phyloP scores from a whole-genome alignment of 2,797 vertebrate species.

The Pseudochirops cupreus region DNA sequence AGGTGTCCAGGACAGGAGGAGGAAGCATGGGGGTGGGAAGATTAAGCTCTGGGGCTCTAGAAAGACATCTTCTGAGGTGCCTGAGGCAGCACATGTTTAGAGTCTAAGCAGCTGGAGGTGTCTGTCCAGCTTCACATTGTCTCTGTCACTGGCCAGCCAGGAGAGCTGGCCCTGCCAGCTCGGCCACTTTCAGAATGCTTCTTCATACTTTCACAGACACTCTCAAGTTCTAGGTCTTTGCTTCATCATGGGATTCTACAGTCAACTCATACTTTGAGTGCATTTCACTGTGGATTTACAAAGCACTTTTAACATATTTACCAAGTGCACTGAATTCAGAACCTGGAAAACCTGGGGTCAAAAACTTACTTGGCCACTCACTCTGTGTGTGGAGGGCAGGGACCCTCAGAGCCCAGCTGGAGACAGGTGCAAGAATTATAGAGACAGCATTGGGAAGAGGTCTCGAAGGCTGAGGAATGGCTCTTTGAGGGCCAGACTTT shows the following conservation, averaged over 20 bases:
- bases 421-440: conserved; percentile 94
- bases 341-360: no score
- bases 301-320: no score
- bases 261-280: no score
- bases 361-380: no score
- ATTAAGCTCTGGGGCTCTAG: not conserved
- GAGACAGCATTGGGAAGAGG: conserved; percentile 89
- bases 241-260: no score
- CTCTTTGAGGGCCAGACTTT: conserved; percentile 94
- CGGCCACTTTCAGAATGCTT: no score
- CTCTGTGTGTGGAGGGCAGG: conserved; percentile 88
- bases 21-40: not conserved
- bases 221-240: no score
- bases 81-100: not conserved
- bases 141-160: not conserved
- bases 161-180: no score
- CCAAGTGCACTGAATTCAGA: no score
- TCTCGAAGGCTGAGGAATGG: conserved; percentile 94
- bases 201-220: no score
- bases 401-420: conserved; percentile 88
- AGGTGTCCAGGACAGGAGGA: not conserved
- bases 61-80: not conserved
- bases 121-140: no score
- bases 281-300: no score
- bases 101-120: not conserved